A percentile compares a stretch with the other conserved stretches of the same genome.
phyloP scores from a whole-genome alignment of 1,140 invertebrate genomes.

The Adelges cooleyi region DNA sequence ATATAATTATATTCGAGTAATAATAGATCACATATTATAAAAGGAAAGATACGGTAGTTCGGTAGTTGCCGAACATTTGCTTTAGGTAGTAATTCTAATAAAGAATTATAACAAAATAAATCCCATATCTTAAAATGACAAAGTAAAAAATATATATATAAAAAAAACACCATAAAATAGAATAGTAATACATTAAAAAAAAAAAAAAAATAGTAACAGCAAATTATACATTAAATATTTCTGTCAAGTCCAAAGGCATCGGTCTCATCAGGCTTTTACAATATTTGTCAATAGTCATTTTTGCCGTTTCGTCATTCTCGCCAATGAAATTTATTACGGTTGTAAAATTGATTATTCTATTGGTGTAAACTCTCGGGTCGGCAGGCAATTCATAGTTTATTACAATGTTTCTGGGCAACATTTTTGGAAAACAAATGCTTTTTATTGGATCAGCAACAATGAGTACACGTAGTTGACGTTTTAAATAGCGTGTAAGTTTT shows the following conservation, averaged over 20 bases:
- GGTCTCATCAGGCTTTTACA: slow-evolving; percentile 97
- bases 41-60: no score
- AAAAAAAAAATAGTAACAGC: no score
- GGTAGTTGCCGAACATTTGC: no score
- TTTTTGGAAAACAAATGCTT: slow-evolving; percentile 81
- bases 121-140: no score
- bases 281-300: slow-evolving; percentile 95
- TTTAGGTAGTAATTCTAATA: no score
- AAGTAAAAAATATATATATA: no score
- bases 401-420: slow-evolving; percentile 82
- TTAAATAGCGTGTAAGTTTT: slow-evolving; percentile 97
- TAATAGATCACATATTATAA: no score
- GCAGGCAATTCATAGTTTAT: slow-evolving; percentile 99
- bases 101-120: no score
- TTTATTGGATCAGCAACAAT: slow-evolving; percentile 96
- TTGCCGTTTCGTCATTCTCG: slow-evolving; percentile 76
- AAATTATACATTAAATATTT: no score
- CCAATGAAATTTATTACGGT: slow-evolving; percentile 99
- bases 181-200: no score
- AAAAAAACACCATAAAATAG: no score
- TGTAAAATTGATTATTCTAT: slow-evolving; percentile 98
- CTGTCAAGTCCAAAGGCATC: slow-evolving; percentile 98
- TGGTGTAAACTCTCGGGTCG: slow-evolving; percentile 97
- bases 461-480: slow-evolving; percentile 88
- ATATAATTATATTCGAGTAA: no score